These are phyloP conservation scores for Leptinotarsa juncta DNA, from an alignment of 2,888 invertebrate genomes.

Conservation along the genomic window DNA sequence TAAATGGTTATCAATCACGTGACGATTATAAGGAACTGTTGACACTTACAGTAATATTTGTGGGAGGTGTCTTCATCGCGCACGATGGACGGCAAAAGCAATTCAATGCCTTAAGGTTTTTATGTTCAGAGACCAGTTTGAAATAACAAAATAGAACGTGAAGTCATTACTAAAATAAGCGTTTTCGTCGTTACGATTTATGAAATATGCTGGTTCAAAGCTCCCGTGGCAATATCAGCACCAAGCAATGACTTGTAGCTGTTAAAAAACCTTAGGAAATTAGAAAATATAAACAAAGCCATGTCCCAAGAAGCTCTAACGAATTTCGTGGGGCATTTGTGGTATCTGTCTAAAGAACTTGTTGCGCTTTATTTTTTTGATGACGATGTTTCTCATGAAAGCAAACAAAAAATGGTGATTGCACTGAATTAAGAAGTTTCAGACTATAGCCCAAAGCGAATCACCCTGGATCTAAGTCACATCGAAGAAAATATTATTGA, in stretches of 20 bases:
- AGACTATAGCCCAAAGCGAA: not conserved
- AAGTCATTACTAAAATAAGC: not conserved
- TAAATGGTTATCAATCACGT: not conserved
- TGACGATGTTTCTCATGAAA: not conserved
- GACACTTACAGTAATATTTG: not conserved
- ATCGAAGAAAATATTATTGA: not conserved
- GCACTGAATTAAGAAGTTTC: not conserved
- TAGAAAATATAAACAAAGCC: not conserved
- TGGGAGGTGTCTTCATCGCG: not conserved
- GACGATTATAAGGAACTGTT: not conserved
- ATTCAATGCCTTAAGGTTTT: not conserved
- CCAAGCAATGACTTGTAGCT: not conserved
- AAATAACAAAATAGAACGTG: not conserved
- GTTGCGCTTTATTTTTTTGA: not conserved
- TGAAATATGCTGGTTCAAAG: not conserved
- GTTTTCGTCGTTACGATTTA: not conserved
- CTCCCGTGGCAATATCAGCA: not conserved
- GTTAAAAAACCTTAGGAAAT: not conserved
- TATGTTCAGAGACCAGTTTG: not conserved
- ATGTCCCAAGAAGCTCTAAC: not conserved
- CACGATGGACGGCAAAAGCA: not conserved
- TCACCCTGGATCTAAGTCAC: not conserved
- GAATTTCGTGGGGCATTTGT: not conserved
- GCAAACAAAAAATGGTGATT: not conserved
- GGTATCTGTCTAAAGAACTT: not conserved